These are phyloP conservation scores for Thermophis baileyi DNA, from an alignment of 2,113 vertebrate species.

Conservation along the genomic window DNA sequence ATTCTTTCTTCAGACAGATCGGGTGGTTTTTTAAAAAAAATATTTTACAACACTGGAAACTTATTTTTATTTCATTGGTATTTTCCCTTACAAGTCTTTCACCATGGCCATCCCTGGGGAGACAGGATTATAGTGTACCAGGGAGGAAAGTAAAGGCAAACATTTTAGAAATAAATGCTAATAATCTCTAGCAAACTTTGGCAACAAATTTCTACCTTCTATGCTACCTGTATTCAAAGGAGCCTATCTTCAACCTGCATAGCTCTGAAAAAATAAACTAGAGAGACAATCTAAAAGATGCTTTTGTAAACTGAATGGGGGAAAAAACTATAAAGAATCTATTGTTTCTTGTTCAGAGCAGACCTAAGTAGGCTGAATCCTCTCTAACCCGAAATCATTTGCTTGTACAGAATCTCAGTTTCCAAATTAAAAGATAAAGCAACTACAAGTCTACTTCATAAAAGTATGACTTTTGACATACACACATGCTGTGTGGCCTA, in stretches of 20 bases:
- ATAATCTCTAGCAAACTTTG: background rate
- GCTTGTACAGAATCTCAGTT: background rate
- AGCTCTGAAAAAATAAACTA: background rate
- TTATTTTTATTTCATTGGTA: background rate
- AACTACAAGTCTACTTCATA: background rate
- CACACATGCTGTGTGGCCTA: background rate
- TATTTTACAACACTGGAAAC: background rate
- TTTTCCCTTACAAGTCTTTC: background rate
- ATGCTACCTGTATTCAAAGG: background rate
- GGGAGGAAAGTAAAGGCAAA: background rate
- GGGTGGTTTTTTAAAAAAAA: background rate
- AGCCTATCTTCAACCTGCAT: background rate
- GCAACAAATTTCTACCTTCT: background rate
- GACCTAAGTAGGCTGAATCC: background rate
- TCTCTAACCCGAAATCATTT: background rate
- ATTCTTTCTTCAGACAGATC: background rate
- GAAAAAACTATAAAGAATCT: background rate
- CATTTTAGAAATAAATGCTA: background rate
- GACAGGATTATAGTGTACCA: background rate
- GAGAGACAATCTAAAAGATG: background rate
- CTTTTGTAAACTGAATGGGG: background rate
- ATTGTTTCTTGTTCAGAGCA: background rate
- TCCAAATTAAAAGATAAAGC: background rate
- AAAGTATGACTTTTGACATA: too few species aligned
- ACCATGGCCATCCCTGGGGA: background rate